Base-by-base conservation (phyloP, 1,140 invertebrate species). In the Megathymus violae region DNA sequence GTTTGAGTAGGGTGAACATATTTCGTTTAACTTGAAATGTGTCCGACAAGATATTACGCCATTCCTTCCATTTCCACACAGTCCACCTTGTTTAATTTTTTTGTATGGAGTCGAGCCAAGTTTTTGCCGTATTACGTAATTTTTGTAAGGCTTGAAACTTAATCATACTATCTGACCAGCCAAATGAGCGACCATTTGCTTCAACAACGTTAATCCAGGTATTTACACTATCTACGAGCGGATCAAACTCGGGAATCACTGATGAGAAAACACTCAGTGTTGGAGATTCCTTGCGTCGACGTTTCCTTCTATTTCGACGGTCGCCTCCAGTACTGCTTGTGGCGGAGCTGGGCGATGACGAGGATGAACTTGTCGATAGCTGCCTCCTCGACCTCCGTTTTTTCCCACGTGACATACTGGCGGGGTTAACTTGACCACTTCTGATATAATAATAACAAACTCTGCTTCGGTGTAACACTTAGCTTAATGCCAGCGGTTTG, bases 101-200 rank as follows among this genome's bases (percentile, higher is more conserved):
- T 52, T 62, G 54, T 0, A 72, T 27, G 0, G 69, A 69, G 52
- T 76, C 73, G 1, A 43, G 62, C 70, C 69, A 76, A 0, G 56
- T 66, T 70, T 76, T 67, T 0, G 64, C 64, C 4, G 69, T 67
- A 17, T 68, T 65, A 9, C 48, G 19, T 14, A 75, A 67, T 67
- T 75, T 75, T 50, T 76, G 64, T 7, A 76, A 51, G 0, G 64
- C 73, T 41, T 75, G 72, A 27, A 54, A 76, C 34, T 65, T 68
- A 10, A 40, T 70, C 50, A 69, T 64, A 16, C 40, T 52, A 41
- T 69, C 62, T 6, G 67, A 67, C 73, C 73, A 75, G 0, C 62
- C 58, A 51, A 72, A 75, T 2, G 73, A 52, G 6, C 50, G 56
- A 10, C 61, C 63, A 40, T 75, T 69, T 6, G 69, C 63, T n/a